Percentiles rank a stretch among this genome's conserved stretches.
Conservation (phyloP, 2,113 vertebrate genomes). For the Campylomormyrus tamandua region DNA sequence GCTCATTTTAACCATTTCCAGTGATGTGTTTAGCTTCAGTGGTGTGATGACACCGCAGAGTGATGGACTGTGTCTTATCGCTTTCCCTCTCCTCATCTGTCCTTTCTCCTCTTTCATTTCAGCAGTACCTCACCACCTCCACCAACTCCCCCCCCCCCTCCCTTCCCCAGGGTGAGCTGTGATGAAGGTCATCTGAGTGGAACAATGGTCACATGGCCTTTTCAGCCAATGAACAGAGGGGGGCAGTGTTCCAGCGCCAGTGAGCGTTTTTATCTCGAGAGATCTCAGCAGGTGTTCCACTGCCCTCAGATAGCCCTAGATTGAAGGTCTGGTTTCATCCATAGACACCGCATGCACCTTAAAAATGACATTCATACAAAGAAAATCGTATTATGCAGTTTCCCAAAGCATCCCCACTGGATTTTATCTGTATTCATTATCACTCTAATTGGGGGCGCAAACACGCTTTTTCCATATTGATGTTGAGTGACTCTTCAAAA, state of each 20-base stretch:
- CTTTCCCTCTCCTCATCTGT: background rate
- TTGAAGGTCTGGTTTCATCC: background rate
- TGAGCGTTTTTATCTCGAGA: background rate
- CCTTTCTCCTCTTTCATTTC: constrained; percentile 6
- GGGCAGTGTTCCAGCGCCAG: background rate
- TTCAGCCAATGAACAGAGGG: background rate
- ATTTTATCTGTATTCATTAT: background rate
- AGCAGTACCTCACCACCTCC: background rate
- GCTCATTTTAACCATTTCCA: background rate
- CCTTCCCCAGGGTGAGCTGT: background rate
- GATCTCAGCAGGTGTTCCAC: background rate
- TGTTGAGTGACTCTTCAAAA: background rate
- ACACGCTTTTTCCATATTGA: background rate
- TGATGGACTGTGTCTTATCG: background rate
- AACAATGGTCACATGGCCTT: constrained; percentile 3
- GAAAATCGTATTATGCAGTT: background rate
- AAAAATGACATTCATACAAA: background rate
- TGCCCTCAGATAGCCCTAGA: background rate
- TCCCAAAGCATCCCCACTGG: background rate
- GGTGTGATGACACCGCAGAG: background rate
- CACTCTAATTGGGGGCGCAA: background rate
- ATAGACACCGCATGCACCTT: background rate
- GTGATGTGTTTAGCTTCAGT: background rate
- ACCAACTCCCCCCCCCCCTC: background rate
- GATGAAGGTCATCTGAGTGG: constrained; percentile 13